Evolutionary conservation across 1,140 invertebrate species (phyloP), one percentile per base, ranked within the genome.

Genomic region (Heliothis virescens): DNA sequence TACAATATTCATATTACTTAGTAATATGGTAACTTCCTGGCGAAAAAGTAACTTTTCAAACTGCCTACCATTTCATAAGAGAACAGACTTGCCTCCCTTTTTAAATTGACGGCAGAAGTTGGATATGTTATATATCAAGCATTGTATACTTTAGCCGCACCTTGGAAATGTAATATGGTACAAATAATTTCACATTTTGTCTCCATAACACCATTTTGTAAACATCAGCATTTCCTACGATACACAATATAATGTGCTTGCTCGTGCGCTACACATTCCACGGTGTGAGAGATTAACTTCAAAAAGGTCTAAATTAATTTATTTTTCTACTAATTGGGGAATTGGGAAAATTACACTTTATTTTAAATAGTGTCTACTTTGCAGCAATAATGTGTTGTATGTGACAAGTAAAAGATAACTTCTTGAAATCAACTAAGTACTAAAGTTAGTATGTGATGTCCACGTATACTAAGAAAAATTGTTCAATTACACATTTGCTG

Each of bases 91-190:
- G 71, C 71, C 41, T 57, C 34, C 41, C n/a, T 57, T 15, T 59
- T 41, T 11, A 16, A 11, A 13, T 57, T 12, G n/a, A 9, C 67
- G 67, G 48, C 21, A 59, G n/a, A 73, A 59, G 41, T 67, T 67
- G 41, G 21, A 73, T 41, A 47, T 13, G 52, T 47, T 29, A 7
- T 10, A 52, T 26, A 52, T 71, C 18, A 47, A 47, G 5, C 21
- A 50, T 53, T 71, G 53, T 26, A 48, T 73, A 73, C 55, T 26
- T 41, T 57, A 57, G 16, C 53, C 53, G 71, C 71, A 47, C 52
- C 55, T 73, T 73, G 55, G 71, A 73, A 73, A 73, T 73, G 71
- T 73, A 73, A 47, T 73, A 73, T 59, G 71, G 71, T 73, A 73
- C 71, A 73, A 73, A 73, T 47, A 48, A 47, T 29, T 63, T 59